A percentile compares a stretch with the other conserved stretches of the same genome.
Evolutionary conservation across 2,113 vertebrate species (phyloP).

Genomic region (Accipiter cooperii): DNA sequence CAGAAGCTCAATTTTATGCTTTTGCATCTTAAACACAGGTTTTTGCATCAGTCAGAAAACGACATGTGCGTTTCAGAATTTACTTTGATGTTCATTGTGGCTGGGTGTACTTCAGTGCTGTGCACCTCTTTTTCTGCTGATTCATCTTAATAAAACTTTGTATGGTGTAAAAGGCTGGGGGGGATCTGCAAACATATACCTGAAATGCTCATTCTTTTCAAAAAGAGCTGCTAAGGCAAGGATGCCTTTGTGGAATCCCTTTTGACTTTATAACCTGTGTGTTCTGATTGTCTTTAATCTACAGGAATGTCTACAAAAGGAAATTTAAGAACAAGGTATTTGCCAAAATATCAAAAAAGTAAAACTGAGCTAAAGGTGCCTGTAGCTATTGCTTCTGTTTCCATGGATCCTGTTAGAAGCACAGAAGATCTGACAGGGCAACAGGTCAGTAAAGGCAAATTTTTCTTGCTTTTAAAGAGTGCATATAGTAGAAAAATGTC

Average conservation of each 20-base stretch:
- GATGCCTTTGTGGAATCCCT: neutral
- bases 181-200: neutral
- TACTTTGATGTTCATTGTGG: neutral
- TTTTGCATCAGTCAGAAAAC: neutral
- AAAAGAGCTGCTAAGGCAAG: neutral
- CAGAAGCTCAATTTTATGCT: neutral
- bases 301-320: constrained; percentile 68
- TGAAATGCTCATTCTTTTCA: neutral
- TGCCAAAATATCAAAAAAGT: constrained; percentile 7
- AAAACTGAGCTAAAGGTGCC: constrained; percentile 58
- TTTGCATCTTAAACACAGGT: neutral
- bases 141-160: neutral
- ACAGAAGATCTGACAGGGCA: constrained; percentile 8
- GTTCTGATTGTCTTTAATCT: constrained; percentile 35
- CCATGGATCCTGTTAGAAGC: constrained; percentile 45
- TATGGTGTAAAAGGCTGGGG: neutral
- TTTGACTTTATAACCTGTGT: neutral
- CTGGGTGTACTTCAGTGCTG: neutral
- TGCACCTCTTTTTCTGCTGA: neutral
- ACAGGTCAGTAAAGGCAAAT: constrained; percentile 59
- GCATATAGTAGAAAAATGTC: neutral
- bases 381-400: constrained; percentile 3
- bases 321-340: constrained; percentile 52
- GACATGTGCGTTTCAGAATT: neutral
- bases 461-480: neutral